Conservation (phyloP, 2,888 invertebrate genomes). For the Incurvaria masculella region DNA sequence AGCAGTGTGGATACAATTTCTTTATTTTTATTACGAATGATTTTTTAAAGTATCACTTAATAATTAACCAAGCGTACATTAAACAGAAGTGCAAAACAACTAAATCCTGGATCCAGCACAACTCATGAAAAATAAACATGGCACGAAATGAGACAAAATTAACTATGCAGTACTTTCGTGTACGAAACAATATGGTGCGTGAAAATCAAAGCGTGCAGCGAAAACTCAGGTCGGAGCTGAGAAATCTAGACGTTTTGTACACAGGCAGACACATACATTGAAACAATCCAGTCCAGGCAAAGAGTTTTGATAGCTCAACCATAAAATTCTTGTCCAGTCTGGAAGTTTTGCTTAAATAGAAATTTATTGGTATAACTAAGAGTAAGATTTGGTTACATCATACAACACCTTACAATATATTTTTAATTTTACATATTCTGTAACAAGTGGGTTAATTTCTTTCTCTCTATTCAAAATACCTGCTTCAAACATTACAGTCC, state of each 20-base stretch:
- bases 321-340: slow-evolving; percentile 22
- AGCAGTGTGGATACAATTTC: too few species aligned
- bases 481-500: too few species aligned
- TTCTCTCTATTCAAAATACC: too few species aligned
- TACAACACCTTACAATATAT: not conserved
- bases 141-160: not conserved
- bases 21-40: too few species aligned
- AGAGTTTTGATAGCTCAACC: slow-evolving; percentile 21
- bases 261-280: slow-evolving; percentile 2
- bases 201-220: slow-evolving; percentile 44
- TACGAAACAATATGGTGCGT: not conserved
- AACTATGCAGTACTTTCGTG: not conserved
- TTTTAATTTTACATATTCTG: too few species aligned
- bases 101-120: too few species aligned
- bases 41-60: too few species aligned
- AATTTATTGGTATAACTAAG: not conserved
- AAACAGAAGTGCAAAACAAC: too few species aligned
- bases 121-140: not conserved
- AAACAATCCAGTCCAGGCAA: slow-evolving; percentile 16
- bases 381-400: not conserved
- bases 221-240: slow-evolving; percentile 45
- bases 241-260: slow-evolving; percentile 42
- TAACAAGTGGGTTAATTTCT: too few species aligned
- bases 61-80: too few species aligned
- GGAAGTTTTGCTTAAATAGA: slow-evolving; percentile 1